These are phyloP conservation scores for Anser brachyrhynchus DNA, from an alignment of 2,113 vertebrate species.

Conservation along the genomic window DNA sequence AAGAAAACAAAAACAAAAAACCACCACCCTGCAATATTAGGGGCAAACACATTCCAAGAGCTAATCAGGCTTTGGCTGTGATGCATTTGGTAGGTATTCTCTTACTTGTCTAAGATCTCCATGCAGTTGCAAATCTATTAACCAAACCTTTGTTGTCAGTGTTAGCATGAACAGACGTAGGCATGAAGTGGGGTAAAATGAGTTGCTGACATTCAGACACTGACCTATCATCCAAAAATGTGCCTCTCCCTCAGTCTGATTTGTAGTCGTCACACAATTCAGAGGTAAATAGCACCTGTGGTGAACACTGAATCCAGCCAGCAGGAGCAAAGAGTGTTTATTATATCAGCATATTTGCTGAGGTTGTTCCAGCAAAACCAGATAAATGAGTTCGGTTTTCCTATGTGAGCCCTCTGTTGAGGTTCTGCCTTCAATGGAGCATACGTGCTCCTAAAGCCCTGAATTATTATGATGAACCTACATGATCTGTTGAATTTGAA, in stretches of 20 bases:
- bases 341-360: background rate
- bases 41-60: background rate
- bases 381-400: background rate
- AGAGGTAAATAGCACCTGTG: constrained; percentile 11
- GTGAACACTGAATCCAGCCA: background rate
- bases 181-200: background rate
- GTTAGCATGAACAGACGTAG: background rate
- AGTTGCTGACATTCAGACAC: background rate
- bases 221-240: background rate
- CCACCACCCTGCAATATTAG: accelerated
- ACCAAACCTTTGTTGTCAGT: background rate
- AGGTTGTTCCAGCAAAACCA: background rate
- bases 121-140: background rate
- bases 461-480: background rate
- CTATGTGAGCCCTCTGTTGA: background rate
- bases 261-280: background rate
- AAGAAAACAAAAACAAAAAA: background rate
- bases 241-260: background rate
- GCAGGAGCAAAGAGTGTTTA: background rate
- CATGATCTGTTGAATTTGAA: background rate
- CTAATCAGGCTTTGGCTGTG: background rate
- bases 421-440: background rate
- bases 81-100: background rate
- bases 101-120: background rate
- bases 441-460: background rate